These are phyloP conservation scores for Agrochola circellaris DNA, from an alignment of 2,888 invertebrate genomes.

Conservation along the genomic window DNA sequence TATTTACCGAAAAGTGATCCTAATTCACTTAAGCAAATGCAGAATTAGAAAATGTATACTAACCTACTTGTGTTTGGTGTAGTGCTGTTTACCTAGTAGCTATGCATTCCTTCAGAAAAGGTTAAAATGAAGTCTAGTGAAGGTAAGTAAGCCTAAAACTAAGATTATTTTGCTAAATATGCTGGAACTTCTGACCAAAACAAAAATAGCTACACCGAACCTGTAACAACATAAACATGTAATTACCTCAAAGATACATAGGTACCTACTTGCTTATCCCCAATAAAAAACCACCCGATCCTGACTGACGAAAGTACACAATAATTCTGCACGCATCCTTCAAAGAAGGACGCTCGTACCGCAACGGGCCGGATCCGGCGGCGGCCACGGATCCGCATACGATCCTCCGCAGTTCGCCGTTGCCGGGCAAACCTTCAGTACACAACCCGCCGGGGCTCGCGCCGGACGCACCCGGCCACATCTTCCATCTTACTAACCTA, in stretches of 20 bases:
- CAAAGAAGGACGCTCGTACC: slow-evolving; percentile 28
- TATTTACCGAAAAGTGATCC: not conserved
- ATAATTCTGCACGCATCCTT: slow-evolving; percentile 35
- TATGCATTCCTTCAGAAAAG: not conserved
- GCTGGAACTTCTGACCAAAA: not conserved
- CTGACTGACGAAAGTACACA: not conserved
- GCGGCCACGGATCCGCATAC: slow-evolving; percentile 47
- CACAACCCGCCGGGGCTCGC: slow-evolving; percentile 59
- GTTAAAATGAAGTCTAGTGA: not conserved
- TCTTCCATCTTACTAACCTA: slow-evolving; percentile 49
- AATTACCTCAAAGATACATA: no score
- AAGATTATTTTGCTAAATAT: not conserved
- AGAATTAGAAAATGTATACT: not conserved
- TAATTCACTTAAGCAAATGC: slow-evolving; percentile 19
- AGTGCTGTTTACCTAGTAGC: not conserved
- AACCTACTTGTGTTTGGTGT: not conserved
- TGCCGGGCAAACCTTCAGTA: slow-evolving; percentile 59
- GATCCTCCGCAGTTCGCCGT: slow-evolving; percentile 59
- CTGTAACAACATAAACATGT: not conserved
- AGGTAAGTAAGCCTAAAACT: not conserved
- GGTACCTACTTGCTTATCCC: not conserved
- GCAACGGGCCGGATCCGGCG: slow-evolving; percentile 28
- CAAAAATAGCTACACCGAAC: not conserved
- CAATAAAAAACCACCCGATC: not conserved
- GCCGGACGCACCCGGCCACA: slow-evolving; percentile 56